Evolutionary conservation across 2,113 vertebrate species (phyloP), one percentile per base, ranked within the genome.

Genomic region (Vidua chalybeata): DNA sequence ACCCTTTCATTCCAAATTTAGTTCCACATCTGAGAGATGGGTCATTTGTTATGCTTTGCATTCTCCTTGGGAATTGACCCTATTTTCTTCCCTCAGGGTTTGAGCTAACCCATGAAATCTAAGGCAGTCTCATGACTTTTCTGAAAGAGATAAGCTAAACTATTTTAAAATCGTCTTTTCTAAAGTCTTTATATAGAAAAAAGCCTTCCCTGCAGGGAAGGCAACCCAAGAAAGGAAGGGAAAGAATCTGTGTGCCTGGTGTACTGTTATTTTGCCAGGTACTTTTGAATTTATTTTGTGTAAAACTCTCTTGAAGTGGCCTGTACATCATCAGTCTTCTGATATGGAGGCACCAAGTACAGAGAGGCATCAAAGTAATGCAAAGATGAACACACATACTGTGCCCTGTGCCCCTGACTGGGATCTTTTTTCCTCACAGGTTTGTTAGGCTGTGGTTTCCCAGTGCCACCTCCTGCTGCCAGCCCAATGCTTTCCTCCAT

Each of bases 401-500:
- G 46, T 87, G 84, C 11, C 54, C 19, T 0, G 0, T 73, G 27
- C 9, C 58, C 41, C 30, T 62, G 19, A 55, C 54, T 55, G 39
- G 2, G 27, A 41, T 79, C 22, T 26, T 80, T 68, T 41, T 26
- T 45, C 64, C 64, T 66, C 48, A 28, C 18, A 23, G 51, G 9
- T 55, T 81, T 45, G 15, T 74, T 74, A 33, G 51, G 31, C 58
- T 9, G 0, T 41, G 59, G 27, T 63, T 39, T 76, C 56, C 33
- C 62, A 69, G 43, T 11, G 16, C 45, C 35, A 48, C 16, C 54
- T 87, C 63, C 49, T 1, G 6, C 68, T 91, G 68, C 46, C 1
- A 1, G 69, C 31, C 27, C 0, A 1, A 22, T 22, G 16, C 27
- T 39, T 56, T 74, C 26, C 31, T 55, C 0, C 0, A 3, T 10